Evolutionary conservation across 2,113 vertebrate species (phyloP), one percentile per base, ranked within the genome.

Genomic region (Connochaetes taurinus): DNA sequence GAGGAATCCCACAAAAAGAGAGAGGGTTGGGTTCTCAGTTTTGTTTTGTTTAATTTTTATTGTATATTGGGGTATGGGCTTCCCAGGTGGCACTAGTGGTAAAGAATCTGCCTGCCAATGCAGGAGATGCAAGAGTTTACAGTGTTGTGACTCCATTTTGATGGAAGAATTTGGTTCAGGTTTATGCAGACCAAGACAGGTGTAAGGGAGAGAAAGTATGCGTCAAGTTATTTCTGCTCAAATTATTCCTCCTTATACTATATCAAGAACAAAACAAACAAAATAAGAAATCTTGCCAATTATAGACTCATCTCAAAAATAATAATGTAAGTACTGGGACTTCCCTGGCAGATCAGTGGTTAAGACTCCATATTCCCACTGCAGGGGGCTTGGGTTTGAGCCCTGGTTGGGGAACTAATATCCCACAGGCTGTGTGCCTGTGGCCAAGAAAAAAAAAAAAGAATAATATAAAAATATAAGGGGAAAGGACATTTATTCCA

Each of bases 301-400:
- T 94, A 90, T 29, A 94, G 85, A 94, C 85, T 96, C 52, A 57
- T 78, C 10, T 96, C 33, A 92, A 78, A 92, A 86, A 60, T n/a
- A 91, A 87, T 40, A 67, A 89, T 36, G 67, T 13, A 74, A 74
- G 36, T 74, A 40, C 67, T 40, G 36, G 71, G 23, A 76, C 40
- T 76, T 76, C 12, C 36, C 23, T 43, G 40, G 71, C 12, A 43
- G 12, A 43, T 27, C 36, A 76, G 71, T 76, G 71, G 23, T 43
- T 43, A 76, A 36, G 10, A 40, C 36, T 40, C 21, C 67, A 74
- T 74, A 23, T 25, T 74, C 67, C 10, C 36, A 7, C 21, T 7
- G 36, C 36, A 74, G 11, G 36, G 19, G 5, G 67, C 67, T 40
- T 36, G 36, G 19, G 36, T 23, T 40, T 74, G 21, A 74, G 67